These are phyloP conservation scores for Cenopis cana DNA, from an alignment of 2,888 invertebrate species.

Conservation along the genomic window DNA sequence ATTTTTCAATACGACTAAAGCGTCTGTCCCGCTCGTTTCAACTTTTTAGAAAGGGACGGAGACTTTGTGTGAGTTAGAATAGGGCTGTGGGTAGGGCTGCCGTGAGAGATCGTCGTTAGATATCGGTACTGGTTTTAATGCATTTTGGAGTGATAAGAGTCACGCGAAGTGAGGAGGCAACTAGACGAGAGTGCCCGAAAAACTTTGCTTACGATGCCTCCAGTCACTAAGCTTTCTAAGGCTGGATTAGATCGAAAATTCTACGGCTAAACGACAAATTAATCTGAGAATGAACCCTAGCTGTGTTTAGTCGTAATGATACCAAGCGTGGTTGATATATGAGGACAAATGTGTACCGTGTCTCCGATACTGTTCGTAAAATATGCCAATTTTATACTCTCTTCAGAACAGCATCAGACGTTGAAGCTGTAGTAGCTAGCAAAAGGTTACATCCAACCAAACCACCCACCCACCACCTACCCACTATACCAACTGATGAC, in stretches of 20 bases:
- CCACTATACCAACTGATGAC: too few species aligned
- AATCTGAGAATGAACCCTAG: too few species aligned
- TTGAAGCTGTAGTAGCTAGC: too few species aligned
- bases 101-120: constrained; percentile 42
- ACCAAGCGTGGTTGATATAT: too few species aligned
- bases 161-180: constrained; percentile 34
- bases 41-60: background rate
- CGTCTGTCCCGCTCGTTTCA: background rate
- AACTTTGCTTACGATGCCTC: background rate
- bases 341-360: too few species aligned
- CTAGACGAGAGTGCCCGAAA: constrained; percentile 18
- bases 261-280: too few species aligned
- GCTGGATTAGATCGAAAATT: background rate
- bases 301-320: too few species aligned
- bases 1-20: background rate
- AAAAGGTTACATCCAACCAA: too few species aligned
- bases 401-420: too few species aligned
- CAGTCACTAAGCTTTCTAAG: background rate
- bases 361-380: too few species aligned
- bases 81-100: background rate
- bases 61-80: background rate
- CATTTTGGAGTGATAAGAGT: constrained; percentile 35
- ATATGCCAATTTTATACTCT: too few species aligned
- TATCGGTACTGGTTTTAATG: constrained; percentile 34
- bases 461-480: too few species aligned